phyloP scores from a whole-genome alignment of 2,797 vertebrate species.

The Darevskia mixta region DNA sequence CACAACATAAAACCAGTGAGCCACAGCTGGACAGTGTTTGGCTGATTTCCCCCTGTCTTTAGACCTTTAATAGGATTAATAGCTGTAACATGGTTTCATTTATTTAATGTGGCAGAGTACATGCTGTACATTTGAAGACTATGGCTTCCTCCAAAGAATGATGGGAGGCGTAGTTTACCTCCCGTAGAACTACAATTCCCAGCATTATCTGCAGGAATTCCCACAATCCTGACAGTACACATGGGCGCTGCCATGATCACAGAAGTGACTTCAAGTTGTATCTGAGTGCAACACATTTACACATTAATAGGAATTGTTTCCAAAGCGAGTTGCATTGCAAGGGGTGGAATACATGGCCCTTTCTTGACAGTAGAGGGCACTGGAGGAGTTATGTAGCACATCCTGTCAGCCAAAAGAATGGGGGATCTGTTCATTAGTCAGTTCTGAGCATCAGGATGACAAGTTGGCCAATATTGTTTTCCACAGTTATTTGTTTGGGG shows the following conservation, averaged over 20 bases:
- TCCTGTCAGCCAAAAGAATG: neutral
- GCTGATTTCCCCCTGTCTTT: neutral
- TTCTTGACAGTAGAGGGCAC: constrained; percentile 33
- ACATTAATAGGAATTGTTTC: neutral
- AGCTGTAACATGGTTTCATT: neutral
- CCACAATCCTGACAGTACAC: too few species aligned
- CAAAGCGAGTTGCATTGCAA: neutral
- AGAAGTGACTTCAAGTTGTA: too few species aligned
- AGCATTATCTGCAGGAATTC: too few species aligned
- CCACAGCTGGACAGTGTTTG: neutral
- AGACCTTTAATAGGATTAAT: neutral
- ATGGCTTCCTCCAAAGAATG: too few species aligned
- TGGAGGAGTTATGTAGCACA: neutral
- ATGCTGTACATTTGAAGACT: too few species aligned
- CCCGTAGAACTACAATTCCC: too few species aligned
- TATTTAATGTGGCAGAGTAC: too few species aligned
- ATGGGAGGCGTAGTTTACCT: too few species aligned
- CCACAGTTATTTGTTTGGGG: neutral
- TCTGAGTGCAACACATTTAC: too few species aligned
- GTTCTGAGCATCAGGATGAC: neutral
- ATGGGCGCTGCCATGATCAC: too few species aligned
- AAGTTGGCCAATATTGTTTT: neutral
- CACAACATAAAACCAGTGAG: neutral
- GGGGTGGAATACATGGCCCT: neutral
- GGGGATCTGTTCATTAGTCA: neutral